Evolutionary conservation across 2,797 vertebrate genomes (phyloP), one percentile per base, ranked within the genome.

Genomic region (Micropoecilia bifurca): DNA sequence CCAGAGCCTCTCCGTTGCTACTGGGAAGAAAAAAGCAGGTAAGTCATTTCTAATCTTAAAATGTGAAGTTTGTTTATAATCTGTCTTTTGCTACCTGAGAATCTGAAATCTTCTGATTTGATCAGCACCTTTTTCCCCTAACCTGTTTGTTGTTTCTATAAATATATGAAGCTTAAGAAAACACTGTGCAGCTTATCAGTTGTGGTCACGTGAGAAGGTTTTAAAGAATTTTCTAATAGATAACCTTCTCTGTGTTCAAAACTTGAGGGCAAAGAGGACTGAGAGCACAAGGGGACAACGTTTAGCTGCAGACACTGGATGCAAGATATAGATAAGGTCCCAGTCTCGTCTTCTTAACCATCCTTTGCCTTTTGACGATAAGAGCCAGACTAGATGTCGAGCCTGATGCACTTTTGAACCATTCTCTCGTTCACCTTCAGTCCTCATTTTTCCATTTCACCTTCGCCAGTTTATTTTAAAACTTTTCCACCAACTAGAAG

Each of bases 11-110:
- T 74, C 86, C 14, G 13, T 80, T n/a, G 18, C 91, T 73, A 84
- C 87, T 33, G 93, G 94, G 74, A 94, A 90, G 83, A 87, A 90
- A 88, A 89, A 88, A 86, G 93, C 90, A 36, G 96, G 96, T 96
- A 85, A 92, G 95, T 92, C 3, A 7, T 80, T 33, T 33, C 39
- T 71, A 2, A 45, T 76, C 46, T 73, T 77, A 41, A 71, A 6
- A 2, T 73, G 6, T 71, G 74, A 30, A 13, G 45, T 80, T 78
- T 47, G 41, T 36, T 78, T 30, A 48, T 12, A 71, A 28, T 59
- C 75, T 43, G n/a, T 25, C 18, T 4, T 33, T 61, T 25, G n/a
- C 39, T 36, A 41, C 68, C 41, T 68, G 73, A 76, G 39, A 73
- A 61, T 79, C 45, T 41, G 43, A 22, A 73, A 2, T 8, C 4